phyloP scores from a whole-genome alignment of 2,797 vertebrate species.

The Dermochelys coriacea region DNA sequence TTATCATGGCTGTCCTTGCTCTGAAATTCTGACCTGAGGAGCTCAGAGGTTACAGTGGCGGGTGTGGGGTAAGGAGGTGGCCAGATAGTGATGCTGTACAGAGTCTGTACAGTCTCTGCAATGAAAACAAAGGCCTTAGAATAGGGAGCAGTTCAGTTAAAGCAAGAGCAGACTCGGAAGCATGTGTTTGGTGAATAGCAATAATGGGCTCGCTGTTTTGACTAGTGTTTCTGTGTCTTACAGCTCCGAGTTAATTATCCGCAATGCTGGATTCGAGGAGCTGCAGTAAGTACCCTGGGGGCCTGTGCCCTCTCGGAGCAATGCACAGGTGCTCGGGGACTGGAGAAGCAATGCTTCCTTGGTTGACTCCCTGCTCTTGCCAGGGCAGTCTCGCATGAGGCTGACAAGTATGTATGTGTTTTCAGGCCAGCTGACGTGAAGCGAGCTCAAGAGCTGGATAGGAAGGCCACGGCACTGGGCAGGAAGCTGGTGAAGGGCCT shows the following conservation, averaged over 20 bases:
- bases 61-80: background rate
- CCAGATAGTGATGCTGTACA: background rate
- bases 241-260: slow-evolving; percentile 86
- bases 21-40: background rate
- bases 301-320: background rate
- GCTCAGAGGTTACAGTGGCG: background rate
- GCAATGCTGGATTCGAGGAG: slow-evolving; percentile 86
- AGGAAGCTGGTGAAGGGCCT: slow-evolving; percentile 83
- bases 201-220: background rate
- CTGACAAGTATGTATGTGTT: background rate
- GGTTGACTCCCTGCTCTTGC: background rate
- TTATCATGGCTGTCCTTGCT: background rate
- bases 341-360: background rate
- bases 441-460: slow-evolving; percentile 80
- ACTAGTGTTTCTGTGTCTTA: slow-evolving; percentile 6
- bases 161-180: background rate
- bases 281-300: slow-evolving; percentile 78
- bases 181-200: background rate
- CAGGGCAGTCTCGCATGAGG: background rate
- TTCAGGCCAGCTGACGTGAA: slow-evolving; percentile 35
- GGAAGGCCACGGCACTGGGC: slow-evolving; percentile 82
- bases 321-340: background rate
- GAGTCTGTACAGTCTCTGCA: no score
- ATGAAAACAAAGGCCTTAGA: no score
- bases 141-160: no score